phyloP scores from a whole-genome alignment of 2,797 vertebrate species.

The Sternarchorhynchus goeldii region DNA sequence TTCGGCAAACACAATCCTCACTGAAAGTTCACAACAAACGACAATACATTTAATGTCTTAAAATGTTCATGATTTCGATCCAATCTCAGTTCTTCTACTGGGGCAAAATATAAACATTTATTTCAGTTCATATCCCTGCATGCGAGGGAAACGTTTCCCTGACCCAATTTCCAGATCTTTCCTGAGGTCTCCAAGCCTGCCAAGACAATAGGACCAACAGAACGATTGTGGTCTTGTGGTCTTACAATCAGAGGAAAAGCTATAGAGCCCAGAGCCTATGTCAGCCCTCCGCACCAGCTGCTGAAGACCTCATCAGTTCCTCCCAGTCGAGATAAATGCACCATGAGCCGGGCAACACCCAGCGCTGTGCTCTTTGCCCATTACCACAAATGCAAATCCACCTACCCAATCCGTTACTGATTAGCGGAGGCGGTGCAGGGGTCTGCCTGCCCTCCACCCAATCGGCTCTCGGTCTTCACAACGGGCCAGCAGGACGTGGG shows the following conservation, averaged over 20 bases:
- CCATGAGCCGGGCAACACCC: background rate
- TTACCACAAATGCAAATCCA: background rate
- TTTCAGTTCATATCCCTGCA: conserved; percentile 7
- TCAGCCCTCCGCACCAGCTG: conserved; percentile 64
- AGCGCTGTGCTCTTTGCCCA: background rate
- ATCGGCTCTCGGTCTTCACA: conserved; percentile 36
- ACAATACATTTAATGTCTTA: too few relatives aligned
- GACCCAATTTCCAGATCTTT: conserved; percentile 69
- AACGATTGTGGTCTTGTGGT: conserved; percentile 66
- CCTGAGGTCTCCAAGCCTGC: conserved; percentile 58
- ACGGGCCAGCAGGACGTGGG: conserved; percentile 53
- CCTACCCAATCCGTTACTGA: background rate
- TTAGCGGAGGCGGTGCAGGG: background rate
- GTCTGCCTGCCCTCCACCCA: background rate
- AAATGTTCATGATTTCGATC: too few relatives aligned
- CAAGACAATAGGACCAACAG: conserved; percentile 71
- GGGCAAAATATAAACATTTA: background rate
- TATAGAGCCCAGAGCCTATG: conserved; percentile 65
- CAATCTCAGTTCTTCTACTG: background rate
- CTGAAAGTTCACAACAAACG: too few relatives aligned
- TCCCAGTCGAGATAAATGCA: background rate
- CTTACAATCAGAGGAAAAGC: conserved; percentile 78
- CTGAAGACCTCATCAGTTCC: conserved; percentile 59
- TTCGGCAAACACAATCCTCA: background rate
- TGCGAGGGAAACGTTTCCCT: conserved; percentile 59